phyloP scores from a whole-genome alignment of 2,797 vertebrate species.

The Mareca penelope region DNA sequence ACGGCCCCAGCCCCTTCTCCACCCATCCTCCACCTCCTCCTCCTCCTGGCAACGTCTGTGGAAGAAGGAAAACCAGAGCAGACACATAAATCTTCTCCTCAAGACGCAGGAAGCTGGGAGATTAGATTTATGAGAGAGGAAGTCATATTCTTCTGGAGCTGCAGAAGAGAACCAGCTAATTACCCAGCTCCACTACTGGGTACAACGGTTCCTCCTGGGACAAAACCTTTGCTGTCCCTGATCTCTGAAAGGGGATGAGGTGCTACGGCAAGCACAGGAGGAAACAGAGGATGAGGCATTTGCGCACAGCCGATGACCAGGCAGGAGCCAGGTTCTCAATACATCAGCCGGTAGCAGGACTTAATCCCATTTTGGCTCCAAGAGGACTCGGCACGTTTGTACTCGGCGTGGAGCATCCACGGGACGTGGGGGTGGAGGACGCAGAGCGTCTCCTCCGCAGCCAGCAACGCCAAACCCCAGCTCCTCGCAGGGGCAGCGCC shows the following conservation, averaged over 20 bases:
- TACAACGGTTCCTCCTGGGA: not conserved
- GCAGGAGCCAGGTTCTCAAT: not conserved
- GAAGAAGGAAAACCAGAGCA: conserved; percentile 33
- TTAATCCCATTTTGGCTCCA: not conserved
- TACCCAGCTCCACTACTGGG: not conserved
- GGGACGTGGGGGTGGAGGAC: not conserved
- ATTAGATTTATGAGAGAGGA: conserved; percentile 56
- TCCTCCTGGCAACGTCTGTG: not conserved
- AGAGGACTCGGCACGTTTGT: not conserved
- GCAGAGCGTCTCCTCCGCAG: not conserved
- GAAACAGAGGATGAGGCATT: not conserved
- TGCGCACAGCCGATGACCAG: not conserved
- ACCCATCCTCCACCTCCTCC: not conserved
- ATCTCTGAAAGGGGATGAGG: not conserved
- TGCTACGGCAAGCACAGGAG: not conserved
- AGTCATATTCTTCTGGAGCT: conserved; percentile 1
- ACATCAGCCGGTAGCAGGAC: not conserved
- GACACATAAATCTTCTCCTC: conserved; percentile 57
- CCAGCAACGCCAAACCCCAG: not conserved
- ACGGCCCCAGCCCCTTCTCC: not conserved
- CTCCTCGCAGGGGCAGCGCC: not conserved
- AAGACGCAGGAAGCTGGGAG: conserved; percentile 6
- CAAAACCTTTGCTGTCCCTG: not conserved
- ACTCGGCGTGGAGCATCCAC: not conserved
- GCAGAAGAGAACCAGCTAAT: conserved; percentile 1